phyloP scores from a whole-genome alignment of 2,113 vertebrate species.

The Marmota monax region DNA sequence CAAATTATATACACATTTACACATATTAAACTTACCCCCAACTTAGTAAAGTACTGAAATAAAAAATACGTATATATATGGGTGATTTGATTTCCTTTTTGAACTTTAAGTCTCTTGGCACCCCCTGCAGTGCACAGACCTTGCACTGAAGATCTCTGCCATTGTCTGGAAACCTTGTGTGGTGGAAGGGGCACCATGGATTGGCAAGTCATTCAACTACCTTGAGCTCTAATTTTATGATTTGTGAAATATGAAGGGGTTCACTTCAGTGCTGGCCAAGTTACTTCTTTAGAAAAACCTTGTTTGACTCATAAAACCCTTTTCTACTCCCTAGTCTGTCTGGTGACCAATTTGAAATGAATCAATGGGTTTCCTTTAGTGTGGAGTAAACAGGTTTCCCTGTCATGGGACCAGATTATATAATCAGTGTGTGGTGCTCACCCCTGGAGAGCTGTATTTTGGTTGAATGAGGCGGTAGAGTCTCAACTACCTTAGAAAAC shows the following conservation, averaged over 20 bases:
- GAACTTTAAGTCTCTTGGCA: background rate
- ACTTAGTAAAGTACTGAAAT: constrained; percentile 25
- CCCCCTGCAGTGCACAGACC: background rate
- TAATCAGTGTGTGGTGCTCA: background rate
- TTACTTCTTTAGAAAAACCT: background rate
- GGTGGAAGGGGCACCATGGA: background rate
- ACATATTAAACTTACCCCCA: background rate
- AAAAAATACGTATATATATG: background rate
- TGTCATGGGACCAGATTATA: constrained; percentile 8
- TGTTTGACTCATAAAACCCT: background rate
- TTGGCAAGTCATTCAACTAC: background rate
- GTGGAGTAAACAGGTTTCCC: constrained; percentile 19
- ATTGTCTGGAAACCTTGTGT: background rate
- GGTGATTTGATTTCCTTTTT: constrained; percentile 26
- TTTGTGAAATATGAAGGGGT: constrained; percentile 14
- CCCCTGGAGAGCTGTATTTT: background rate
- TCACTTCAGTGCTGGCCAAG: background rate
- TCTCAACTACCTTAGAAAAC: background rate
- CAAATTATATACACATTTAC: background rate
- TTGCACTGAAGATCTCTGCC: background rate
- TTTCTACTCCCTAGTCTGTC: background rate
- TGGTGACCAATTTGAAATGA: constrained; percentile 77
- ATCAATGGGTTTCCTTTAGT: constrained; percentile 52
- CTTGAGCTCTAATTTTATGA: constrained; percentile 7
- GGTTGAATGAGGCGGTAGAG: background rate